Base-by-base conservation (phyloP, 2,888 invertebrate species). In the Stomorhina lunata region DNA sequence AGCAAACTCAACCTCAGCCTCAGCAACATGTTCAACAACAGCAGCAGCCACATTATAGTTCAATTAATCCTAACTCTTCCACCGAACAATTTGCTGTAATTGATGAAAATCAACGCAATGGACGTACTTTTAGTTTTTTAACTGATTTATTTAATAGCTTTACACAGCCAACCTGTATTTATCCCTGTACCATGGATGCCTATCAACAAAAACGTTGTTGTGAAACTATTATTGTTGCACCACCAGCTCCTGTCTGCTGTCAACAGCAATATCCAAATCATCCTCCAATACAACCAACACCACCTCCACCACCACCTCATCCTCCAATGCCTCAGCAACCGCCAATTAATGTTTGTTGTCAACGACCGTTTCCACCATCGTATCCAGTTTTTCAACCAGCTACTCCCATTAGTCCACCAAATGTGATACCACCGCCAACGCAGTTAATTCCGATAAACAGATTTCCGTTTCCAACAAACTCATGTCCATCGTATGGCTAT, bases 121-220 rank as follows among this genome's bases (percentile, higher is more conserved):
- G 86, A 4, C 86, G 89, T 2, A 89, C 89, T 4, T 85, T 89
- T 7, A 55, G 69, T 12, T 2, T 86, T 22, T 86, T 89, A 65
- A 79, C 80, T 40, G 88, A 89, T 76, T 87, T 85, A 27, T 82
- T 89, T 17, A 84, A 43, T n/a, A 86, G 78, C 2, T 73, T 89
- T 0, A 83, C 86, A 27, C 29, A 50, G 12, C 79, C 84, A 27
- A 29, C 68, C 2, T 89, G 89, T 32, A 84, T 86, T 5, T 75
- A 84, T 17, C 89, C 89, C 17, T 89, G 89, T 73, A 89, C 89
- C 0, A 7, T 88, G 48, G 86, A 87, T 43, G 89, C 86, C 4
- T 88, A 82, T 61, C 87, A 87, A 59, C 84, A 85, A 37, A 86
- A 87, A 65, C 87, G 86, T 32, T 90, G 90, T 84, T 89, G 88